phyloP scores from a whole-genome alignment of 2,113 vertebrate species.

The Cisticola juncidis region DNA sequence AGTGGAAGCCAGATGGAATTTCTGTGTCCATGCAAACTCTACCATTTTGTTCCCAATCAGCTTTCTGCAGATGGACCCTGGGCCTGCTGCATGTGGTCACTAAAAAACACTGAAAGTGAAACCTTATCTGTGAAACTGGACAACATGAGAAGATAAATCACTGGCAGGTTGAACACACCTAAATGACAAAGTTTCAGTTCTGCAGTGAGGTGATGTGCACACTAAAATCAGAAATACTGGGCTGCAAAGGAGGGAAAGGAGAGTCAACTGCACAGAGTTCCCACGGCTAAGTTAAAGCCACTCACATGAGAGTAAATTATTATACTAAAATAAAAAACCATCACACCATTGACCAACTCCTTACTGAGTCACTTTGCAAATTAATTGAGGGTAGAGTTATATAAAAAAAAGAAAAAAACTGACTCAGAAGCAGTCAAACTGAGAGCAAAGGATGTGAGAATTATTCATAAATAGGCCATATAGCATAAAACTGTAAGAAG shows the following conservation, averaged over 20 bases:
- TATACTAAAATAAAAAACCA: background rate
- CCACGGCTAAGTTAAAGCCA: background rate
- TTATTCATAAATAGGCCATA: background rate
- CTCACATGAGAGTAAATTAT: background rate
- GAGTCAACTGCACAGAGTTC: background rate
- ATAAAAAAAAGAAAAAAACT: background rate
- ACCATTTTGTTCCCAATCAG: background rate
- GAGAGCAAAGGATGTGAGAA: background rate
- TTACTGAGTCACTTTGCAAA: background rate
- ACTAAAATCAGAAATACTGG: background rate
- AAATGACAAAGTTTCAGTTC: background rate
- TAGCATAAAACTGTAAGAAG: background rate
- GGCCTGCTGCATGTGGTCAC: background rate
- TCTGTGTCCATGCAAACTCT: background rate
- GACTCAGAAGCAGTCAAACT: background rate
- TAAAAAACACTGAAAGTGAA: background rate
- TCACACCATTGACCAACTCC: background rate
- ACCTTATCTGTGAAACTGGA: background rate
- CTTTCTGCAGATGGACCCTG: background rate
- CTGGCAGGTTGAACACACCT: background rate
- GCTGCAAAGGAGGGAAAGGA: background rate
- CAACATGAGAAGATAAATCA: background rate
- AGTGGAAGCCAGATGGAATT: background rate
- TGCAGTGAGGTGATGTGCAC: background rate
- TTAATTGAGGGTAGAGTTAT: background rate